phyloP scores from a whole-genome alignment of 2,888 invertebrate species.

The Aphidius colemani region DNA sequence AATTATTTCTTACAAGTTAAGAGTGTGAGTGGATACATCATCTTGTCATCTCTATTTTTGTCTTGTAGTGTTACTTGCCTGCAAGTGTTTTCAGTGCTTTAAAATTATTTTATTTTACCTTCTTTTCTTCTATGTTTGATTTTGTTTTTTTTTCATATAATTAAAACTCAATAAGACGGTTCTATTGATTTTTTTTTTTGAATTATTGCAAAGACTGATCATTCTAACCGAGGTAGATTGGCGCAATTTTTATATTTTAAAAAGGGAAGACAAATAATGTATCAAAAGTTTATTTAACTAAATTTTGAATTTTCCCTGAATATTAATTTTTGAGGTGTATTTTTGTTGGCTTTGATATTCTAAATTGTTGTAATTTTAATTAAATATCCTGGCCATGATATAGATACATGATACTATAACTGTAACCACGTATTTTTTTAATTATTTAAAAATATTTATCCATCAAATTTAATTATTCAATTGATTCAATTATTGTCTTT shows the following conservation, averaged over 20 bases:
- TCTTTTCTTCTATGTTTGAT: not conserved
- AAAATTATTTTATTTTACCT: not conserved
- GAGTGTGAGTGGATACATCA: constrained; percentile 28
- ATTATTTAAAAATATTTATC: no score
- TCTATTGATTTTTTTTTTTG: no score
- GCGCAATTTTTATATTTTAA: no score
- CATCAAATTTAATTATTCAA: constrained; percentile 5
- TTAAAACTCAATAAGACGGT: not conserved
- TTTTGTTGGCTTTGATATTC: not conserved
- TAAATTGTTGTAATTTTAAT: no score
- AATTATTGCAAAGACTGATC: no score
- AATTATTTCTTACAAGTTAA: constrained; percentile 3
- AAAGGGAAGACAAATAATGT: not conserved
- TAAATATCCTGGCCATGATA: no score
- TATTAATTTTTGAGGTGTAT: not conserved
- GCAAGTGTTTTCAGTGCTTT: not conserved
- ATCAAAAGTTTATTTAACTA: not conserved
- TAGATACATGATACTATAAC: no score
- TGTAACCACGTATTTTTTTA: no score
- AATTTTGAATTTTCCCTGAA: not conserved
- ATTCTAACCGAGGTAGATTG: no score
- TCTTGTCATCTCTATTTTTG: constrained; percentile 9
- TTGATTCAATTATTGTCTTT: constrained; percentile 42
- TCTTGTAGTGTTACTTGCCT: not conserved
- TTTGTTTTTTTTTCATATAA: not conserved